Evolutionary conservation across 2,797 vertebrate genomes (phyloP).

Genomic region (Sphaeramia orbicularis): DNA sequence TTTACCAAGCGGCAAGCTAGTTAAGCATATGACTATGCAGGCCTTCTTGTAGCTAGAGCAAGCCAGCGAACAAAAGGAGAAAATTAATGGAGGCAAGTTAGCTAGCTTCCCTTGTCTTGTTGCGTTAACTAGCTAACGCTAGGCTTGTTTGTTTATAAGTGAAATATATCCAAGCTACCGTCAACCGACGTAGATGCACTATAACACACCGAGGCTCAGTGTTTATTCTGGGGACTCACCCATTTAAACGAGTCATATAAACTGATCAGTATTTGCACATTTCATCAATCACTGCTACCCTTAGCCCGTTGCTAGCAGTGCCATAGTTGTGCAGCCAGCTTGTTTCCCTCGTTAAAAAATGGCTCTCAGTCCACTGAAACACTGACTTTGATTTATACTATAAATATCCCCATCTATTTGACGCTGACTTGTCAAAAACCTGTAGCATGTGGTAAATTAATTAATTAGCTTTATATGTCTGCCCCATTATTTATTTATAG

Average conservation of each 20-base stretch:
- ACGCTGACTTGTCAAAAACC: not conserved
- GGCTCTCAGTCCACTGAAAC: conserved; percentile 54
- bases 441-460: conserved; percentile 1
- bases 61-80: conserved; percentile 84
- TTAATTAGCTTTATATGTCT: not conserved
- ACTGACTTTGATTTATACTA: conserved; percentile 23
- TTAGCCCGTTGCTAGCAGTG: conserved; percentile 57
- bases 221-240: not conserved
- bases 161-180: not conserved
- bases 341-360: conserved; percentile 49
- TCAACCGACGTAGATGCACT: not conserved
- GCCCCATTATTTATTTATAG: conserved; percentile 20
- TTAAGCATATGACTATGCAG: conserved; percentile 48
- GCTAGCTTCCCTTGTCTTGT: conserved; percentile 63
- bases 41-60: conserved; percentile 73
- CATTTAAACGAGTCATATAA: not conserved
- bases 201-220: conserved; percentile 4
- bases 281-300: conserved; percentile 44
- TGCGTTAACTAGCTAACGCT: conserved; percentile 53
- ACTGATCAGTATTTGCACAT: conserved; percentile 10
- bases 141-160: conserved; percentile 61
- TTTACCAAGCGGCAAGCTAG: conserved; percentile 61
- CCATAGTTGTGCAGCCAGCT: conserved; percentile 46
- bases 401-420: conserved; percentile 2
- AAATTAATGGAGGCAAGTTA: conserved; percentile 85